A percentile compares a stretch with the other conserved stretches of the same genome.
These are phyloP conservation scores for Myopa tessellatipennis DNA, from an alignment of 2,888 invertebrate species.

Conservation along the genomic window DNA sequence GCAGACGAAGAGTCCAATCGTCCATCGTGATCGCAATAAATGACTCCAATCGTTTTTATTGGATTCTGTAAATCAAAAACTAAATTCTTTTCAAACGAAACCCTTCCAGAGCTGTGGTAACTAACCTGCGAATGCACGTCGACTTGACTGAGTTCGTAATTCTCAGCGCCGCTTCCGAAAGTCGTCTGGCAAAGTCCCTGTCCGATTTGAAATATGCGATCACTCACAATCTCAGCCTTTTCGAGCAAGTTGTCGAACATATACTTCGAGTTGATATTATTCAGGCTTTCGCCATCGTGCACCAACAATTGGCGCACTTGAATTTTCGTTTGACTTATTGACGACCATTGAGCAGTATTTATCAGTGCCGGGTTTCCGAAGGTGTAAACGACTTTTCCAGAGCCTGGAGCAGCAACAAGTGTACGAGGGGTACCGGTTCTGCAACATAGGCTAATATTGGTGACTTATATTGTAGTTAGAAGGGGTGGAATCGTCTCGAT, in stretches of 20 bases:
- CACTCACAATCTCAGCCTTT: slow-evolving; percentile 60
- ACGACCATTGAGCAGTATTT: slow-evolving; percentile 62
- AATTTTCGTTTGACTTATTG: slow-evolving; percentile 54
- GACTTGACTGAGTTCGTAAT: slow-evolving; percentile 62
- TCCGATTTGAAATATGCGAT: slow-evolving; percentile 63
- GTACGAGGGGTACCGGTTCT: slow-evolving; percentile 56
- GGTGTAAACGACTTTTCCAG: slow-evolving; percentile 74
- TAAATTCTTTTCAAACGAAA: neutral
- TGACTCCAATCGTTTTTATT: slow-evolving; percentile 74
- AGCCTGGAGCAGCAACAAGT: slow-evolving; percentile 55
- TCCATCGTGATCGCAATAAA: slow-evolving; percentile 79
- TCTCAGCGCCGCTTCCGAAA: slow-evolving; percentile 56
- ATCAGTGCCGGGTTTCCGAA: slow-evolving; percentile 72
- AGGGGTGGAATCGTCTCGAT: no score
- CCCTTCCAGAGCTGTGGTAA: neutral
- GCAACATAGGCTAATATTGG: neutral
- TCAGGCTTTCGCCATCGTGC: slow-evolving; percentile 68
- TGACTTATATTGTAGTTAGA: no score
- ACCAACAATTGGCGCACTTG: slow-evolving; percentile 70
- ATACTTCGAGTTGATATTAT: slow-evolving; percentile 65
- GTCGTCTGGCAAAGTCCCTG: slow-evolving; percentile 61
- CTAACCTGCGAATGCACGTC: slow-evolving; percentile 60
- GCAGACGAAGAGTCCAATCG: slow-evolving; percentile 79
- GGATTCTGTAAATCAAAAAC: slow-evolving; percentile 47
- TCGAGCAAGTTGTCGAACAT: slow-evolving; percentile 65